Base-by-base conservation (phyloP, 2,797 vertebrate genomes). In the Erethizon dorsatum region DNA sequence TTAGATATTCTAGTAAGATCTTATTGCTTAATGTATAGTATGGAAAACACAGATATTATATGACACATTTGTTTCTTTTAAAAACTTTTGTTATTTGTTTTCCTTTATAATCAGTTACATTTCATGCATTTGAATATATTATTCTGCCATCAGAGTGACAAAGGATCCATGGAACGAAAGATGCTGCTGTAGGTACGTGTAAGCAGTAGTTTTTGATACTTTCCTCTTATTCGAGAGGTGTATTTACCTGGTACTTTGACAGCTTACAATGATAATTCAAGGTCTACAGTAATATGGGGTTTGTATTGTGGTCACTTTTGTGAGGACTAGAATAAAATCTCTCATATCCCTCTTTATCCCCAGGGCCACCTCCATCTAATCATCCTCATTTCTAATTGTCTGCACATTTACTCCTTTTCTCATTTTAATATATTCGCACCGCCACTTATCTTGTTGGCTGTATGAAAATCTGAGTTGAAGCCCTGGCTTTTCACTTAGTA, bases 41-140 rank as follows among this genome's bases (percentile, higher is more conserved):
- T 28, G 77, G 28, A 90, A 83, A 54, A 88, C 14, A n/a, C 3
- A 9, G 47, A 18, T 22, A 73, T 47, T 80, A 20, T 37, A 80
- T 85, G 71, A 83, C 15, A 79, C 9, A 77, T 69, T 59, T 89
- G 3, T 85, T 83, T 71, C 52, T 95, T 80, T 94, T 7, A 28
- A 45, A 90, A 59, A 26, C 41, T 75, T 31, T 63, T 61, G 18
- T 80, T 73, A 71, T 41, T 90, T 77, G 5, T 15, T 87, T 63
- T 94, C 2, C 5, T 88, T 87, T 75, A 11, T 92, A 71, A 94
- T 83, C 37, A 65, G 28, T 89, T 89, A 41, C 11, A 87, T 82
- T 89, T 90, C 52, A 52, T 56, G 10, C n/a, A 33, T 93, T 91
- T 79, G 79, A 88, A 94, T 83, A 73, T 50, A 78, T 78, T 63